Evolutionary conservation across 2,888 invertebrate species (phyloP).

Genomic region (Hermaeophaga mercurialis): DNA sequence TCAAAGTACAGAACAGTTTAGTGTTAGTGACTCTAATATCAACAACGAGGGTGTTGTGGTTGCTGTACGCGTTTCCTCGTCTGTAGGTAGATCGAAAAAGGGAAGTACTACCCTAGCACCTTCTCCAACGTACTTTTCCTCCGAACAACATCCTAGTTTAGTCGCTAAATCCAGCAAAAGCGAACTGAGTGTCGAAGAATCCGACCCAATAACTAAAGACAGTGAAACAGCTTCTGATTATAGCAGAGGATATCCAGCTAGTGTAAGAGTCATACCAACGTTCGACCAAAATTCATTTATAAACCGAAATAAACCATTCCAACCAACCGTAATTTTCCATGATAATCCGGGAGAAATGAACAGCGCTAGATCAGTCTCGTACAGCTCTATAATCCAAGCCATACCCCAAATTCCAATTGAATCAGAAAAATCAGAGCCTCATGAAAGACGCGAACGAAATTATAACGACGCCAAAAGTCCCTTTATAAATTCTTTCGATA

Average conservation of each 20-base stretch:
- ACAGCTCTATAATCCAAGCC: slow-evolving; percentile 60
- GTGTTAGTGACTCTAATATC: slow-evolving; percentile 31
- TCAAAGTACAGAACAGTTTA: slow-evolving; percentile 32
- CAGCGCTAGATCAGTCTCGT: slow-evolving; percentile 61
- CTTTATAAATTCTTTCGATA: slow-evolving; percentile 39
- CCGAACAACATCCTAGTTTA: slow-evolving; percentile 56
- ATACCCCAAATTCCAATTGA: slow-evolving; percentile 42
- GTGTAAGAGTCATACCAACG: slow-evolving; percentile 47
- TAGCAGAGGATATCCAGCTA: slow-evolving; percentile 44
- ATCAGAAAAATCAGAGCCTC: slow-evolving; percentile 37
- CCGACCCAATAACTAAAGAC: slow-evolving; percentile 61
- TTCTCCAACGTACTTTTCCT: background rate
- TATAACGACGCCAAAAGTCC: slow-evolving; percentile 41
- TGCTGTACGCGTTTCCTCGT: slow-evolving; percentile 61
- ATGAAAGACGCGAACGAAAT: slow-evolving; percentile 48
- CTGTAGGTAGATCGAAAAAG: slow-evolving; percentile 50
- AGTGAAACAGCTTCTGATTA: slow-evolving; percentile 37
- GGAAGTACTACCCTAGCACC: slow-evolving; percentile 2
- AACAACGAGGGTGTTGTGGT: slow-evolving; percentile 56
- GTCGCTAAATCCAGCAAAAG: slow-evolving; percentile 64
- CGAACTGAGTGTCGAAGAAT: slow-evolving; percentile 65
- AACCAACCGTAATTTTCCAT: slow-evolving; percentile 61
- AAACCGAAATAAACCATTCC: slow-evolving; percentile 55
- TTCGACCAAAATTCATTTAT: slow-evolving; percentile 61
- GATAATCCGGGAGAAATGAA: slow-evolving; percentile 52